Percentiles rank a stretch among this genome's conserved stretches.
These are phyloP conservation scores for Aspidiotus rigidus DNA, from an alignment of 2,888 invertebrate species.

Conservation along the genomic window DNA sequence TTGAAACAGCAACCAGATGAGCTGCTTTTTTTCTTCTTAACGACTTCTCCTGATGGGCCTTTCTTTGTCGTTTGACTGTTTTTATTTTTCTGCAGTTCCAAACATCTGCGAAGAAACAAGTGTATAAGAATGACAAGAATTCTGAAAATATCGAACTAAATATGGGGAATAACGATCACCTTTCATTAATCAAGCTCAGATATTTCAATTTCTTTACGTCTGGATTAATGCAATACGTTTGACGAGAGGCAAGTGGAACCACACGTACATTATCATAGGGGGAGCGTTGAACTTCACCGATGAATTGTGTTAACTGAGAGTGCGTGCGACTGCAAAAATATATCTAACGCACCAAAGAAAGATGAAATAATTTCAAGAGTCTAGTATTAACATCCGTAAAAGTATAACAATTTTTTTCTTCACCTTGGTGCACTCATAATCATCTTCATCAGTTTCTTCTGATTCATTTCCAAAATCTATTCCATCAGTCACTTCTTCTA, in stretches of 20 bases:
- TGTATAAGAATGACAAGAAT: background rate
- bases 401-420: background rate
- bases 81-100: constrained; percentile 66
- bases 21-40: constrained; percentile 51
- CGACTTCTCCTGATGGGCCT: constrained; percentile 50
- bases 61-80: constrained; percentile 49
- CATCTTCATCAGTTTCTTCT: constrained; percentile 34
- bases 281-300: constrained; percentile 82
- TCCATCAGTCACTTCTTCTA: constrained; percentile 40
- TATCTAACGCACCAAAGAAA: constrained; percentile 51
- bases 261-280: constrained; percentile 63
- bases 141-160: background rate
- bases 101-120: constrained; percentile 50
- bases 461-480: constrained; percentile 40
- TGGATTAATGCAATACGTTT: constrained; percentile 82
- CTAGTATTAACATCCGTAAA: background rate
- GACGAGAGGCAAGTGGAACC: constrained; percentile 79
- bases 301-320: constrained; percentile 89
- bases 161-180: constrained; percentile 44
- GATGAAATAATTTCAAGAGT: background rate
- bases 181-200: constrained; percentile 78
- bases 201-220: constrained; percentile 63
- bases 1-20: constrained; percentile 60
- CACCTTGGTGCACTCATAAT: constrained; percentile 24
- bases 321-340: constrained; percentile 94